Evolutionary conservation across 2,113 vertebrate species (phyloP).

Genomic region (Oceanites oceanicus): DNA sequence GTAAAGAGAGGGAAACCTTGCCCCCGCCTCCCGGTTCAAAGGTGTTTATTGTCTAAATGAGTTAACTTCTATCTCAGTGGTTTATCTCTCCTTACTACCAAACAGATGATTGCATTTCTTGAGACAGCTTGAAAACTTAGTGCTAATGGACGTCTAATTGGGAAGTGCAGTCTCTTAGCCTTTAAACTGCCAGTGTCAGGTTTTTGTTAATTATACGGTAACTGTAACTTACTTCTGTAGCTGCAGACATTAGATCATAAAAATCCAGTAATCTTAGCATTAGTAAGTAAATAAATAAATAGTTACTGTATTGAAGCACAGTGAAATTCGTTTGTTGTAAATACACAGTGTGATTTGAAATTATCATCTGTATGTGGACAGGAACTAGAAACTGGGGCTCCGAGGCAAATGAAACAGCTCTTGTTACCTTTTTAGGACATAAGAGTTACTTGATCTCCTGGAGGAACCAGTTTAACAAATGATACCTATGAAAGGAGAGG

Average conservation of each 20-base stretch:
- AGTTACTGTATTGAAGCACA: background rate
- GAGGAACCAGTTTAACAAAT: constrained; percentile 53
- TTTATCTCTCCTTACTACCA: background rate
- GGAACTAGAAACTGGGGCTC: constrained; percentile 32
- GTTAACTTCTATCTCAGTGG: background rate
- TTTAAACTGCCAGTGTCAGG: background rate
- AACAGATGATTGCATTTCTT: background rate
- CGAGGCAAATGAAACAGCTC: constrained; percentile 8
- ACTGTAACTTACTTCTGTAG: background rate
- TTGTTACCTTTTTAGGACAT: constrained; percentile 43
- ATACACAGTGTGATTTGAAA: background rate
- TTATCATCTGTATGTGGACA: background rate
- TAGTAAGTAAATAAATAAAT: background rate
- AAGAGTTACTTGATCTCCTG: constrained; percentile 56
- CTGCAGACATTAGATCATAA: background rate
- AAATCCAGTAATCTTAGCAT: background rate
- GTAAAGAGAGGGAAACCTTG: no score
- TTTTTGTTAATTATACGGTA: background rate
- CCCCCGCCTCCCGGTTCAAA: no score
- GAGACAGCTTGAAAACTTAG: background rate
- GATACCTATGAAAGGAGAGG: constrained; percentile 31
- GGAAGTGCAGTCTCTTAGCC: background rate
- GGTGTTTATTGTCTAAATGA: background rate
- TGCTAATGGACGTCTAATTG: background rate
- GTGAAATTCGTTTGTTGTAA: background rate